phyloP scores from a whole-genome alignment of 2,888 invertebrate genomes.

The Agrotis ipsilon region DNA sequence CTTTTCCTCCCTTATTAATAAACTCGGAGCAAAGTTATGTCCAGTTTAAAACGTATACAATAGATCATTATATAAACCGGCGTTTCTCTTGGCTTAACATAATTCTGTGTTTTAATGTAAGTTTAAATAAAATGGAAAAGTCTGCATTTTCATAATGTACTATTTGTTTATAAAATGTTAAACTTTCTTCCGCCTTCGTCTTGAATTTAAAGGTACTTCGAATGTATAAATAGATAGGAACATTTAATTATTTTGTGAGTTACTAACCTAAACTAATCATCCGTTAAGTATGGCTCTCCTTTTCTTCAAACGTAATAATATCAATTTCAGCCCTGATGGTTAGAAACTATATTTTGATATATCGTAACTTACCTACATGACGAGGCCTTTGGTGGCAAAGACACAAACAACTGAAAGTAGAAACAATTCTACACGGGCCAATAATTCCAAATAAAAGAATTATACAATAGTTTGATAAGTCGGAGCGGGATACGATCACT shows the following conservation, averaged over 20 bases:
- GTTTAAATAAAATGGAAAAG: constrained; percentile 5
- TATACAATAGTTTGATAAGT: constrained; percentile 17
- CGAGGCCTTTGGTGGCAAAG: constrained; percentile 15
- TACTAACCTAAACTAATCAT: background rate
- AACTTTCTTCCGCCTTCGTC: background rate
- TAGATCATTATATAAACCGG: background rate
- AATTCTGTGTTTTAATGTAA: constrained; percentile 7
- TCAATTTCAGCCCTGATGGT: background rate
- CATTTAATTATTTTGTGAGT: background rate
- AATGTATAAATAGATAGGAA: background rate
- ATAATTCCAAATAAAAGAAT: constrained; percentile 53
- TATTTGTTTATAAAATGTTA: background rate
- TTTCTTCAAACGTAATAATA: background rate
- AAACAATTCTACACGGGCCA: constrained; percentile 47
- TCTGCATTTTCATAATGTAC: background rate
- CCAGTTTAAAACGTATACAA: constrained; percentile 16
- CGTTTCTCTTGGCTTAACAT: constrained; percentile 11
- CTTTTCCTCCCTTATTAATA: constrained; percentile 10
- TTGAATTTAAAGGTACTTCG: constrained; percentile 17
- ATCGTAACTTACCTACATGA: background rate
- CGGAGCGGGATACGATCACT: constrained; percentile 19
- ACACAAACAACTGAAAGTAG: constrained; percentile 34
- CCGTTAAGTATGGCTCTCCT: no score
- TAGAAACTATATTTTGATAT: constrained; percentile 7
- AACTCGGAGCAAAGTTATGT: background rate